Evolutionary conservation across 2,113 vertebrate species (phyloP).

Genomic region (Trochalopteron elliotii): DNA sequence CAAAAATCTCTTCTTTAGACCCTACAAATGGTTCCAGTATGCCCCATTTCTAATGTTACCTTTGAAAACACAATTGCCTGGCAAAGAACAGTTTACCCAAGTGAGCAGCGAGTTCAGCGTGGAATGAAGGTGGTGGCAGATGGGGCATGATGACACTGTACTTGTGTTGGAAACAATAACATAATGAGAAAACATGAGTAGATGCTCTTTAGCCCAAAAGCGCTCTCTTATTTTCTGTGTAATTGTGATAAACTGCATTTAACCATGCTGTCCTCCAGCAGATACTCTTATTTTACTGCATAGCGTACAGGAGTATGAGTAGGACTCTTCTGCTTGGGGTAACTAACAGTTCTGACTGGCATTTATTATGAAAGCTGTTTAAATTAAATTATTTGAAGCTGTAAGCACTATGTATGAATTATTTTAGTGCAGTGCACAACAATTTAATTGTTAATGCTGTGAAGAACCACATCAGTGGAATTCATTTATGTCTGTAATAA

Average conservation of each 20-base stretch:
- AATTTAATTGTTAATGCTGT: neutral
- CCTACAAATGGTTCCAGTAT: neutral
- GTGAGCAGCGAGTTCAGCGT: neutral
- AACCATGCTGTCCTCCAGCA: neutral
- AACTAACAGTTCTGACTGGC: neutral
- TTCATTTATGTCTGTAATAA: neutral
- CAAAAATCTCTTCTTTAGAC: neutral
- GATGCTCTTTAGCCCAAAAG: neutral
- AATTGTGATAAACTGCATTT: neutral
- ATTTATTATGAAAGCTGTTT: neutral
- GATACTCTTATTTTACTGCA: neutral
- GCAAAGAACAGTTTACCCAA: neutral
- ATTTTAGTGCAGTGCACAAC: neutral
- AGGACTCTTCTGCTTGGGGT: neutral
- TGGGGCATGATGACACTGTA: neutral
- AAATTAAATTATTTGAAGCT: conserved; percentile 3
- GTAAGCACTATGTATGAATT: neutral
- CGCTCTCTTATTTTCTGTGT: neutral
- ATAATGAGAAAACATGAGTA: neutral
- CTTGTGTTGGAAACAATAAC: neutral
- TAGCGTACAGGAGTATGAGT: neutral
- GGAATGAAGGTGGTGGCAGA: neutral
- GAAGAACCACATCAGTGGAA: neutral
- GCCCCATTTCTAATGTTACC: neutral
- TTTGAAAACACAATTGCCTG: neutral